phyloP scores from a whole-genome alignment of 2,113 vertebrate species.

The Agapornis roseicollis region DNA sequence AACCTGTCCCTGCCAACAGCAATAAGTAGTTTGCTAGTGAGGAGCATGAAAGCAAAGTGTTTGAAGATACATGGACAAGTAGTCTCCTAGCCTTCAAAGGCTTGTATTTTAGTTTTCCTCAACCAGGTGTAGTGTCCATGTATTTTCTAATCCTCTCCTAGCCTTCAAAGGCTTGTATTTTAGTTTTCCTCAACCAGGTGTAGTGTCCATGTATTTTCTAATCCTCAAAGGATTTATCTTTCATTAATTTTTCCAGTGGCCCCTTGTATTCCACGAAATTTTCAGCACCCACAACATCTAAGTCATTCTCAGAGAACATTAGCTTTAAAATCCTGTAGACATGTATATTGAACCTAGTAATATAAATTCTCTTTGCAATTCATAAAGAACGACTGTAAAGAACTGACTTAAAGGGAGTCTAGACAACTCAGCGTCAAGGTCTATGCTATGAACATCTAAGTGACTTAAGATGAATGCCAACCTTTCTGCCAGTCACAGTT shows the following conservation, averaged over 20 bases:
- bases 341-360: background rate
- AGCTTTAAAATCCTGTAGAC: background rate
- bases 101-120: background rate
- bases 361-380: conserved; percentile 23
- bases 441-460: conserved; percentile 9
- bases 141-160: background rate
- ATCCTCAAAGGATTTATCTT: background rate
- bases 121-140: background rate
- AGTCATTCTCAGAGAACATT: background rate
- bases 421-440: background rate
- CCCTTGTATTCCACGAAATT: background rate
- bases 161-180: background rate
- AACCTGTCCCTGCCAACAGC: background rate
- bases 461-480: background rate
- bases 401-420: background rate
- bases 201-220: background rate
- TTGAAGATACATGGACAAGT: background rate
- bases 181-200: background rate
- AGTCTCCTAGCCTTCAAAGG: background rate
- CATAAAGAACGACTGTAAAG: background rate
- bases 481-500: background rate
- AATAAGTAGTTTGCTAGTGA: background rate
- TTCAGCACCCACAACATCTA: background rate
- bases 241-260: background rate
- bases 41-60: background rate